Base-by-base conservation (phyloP, 2,113 vertebrate genomes). In the Tonatia bakeri region DNA sequence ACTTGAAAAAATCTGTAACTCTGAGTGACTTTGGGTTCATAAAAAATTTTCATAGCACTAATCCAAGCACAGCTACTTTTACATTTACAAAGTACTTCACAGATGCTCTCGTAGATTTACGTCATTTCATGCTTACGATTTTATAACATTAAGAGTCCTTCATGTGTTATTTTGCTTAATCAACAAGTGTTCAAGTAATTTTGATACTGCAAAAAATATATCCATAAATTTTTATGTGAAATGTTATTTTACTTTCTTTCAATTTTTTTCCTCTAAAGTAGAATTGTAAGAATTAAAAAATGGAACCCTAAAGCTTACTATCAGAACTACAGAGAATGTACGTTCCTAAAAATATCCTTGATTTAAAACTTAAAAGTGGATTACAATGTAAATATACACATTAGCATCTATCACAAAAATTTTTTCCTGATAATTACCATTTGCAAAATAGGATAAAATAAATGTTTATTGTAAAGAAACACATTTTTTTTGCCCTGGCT, bases 311-410 rank as follows among this genome's bases (percentile, higher is more conserved):
- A 91, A 20, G 15, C 16, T 87, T 82, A 87, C 15, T 84, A 85
- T 81, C 19, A 81, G 11, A 96, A 75, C 31, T 77, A 81, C 0
- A 95, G n/a, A 96, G 81, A 89, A 17, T 56, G 2, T 11, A 91
- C 54, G 24, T 90, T 87, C 38, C 47, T 87, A 24, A 87, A 96
- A 96, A 43, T 45, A 36, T 56, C 40, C n/a, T 54, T 80, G 28
- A 90, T 19, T 52, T 90, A 92, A 90, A 94, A 90, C 8, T 88
- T 77, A 91, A 61, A 82, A 36, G 33, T 76, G 20, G 9, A 88
- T 36, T 73, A 76, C 13, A 40, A 84, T 26, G 26, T 17, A 83
- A 83, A 92, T 54, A 87, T 6, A 76, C 17, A 77, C 5, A 95
- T 73, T 69, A 87, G 87, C 54, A 92, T 5, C 47, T 73, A 61